A percentile compares a stretch with the other conserved stretches of the same genome.
Evolutionary conservation across 2,113 vertebrate species (phyloP).

Genomic region (Bos javanicus): DNA sequence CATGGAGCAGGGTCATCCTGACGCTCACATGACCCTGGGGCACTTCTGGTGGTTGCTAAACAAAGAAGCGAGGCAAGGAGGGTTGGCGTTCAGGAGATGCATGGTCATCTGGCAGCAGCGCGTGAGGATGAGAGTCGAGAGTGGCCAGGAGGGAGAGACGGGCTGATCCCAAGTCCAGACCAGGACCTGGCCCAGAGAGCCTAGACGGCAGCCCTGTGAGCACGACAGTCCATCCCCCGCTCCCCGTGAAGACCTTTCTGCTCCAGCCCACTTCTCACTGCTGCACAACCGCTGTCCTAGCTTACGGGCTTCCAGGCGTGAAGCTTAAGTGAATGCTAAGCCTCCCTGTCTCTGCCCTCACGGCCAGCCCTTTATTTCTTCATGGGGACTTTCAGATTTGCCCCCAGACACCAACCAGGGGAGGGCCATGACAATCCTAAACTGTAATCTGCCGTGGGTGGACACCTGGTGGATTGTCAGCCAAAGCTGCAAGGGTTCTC

Average conservation of each 20-base stretch:
- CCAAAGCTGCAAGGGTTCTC: neutral
- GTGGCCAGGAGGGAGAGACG: fast-evolving
- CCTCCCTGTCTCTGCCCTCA: neutral
- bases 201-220: neutral
- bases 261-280: neutral
- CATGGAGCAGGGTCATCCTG: too few species aligned
- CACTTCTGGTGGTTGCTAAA: neutral
- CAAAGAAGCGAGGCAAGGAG: neutral
- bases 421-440: neutral
- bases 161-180: neutral
- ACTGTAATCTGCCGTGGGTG: fast-evolving
- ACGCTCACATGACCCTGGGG: neutral
- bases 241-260: neutral
- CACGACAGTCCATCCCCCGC: fast-evolving
- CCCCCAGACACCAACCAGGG: neutral
- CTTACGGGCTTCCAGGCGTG: neutral
- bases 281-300: fast-evolving
- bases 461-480: neutral
- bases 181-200: neutral
- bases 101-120: fast-evolving
- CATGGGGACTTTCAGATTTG: neutral
- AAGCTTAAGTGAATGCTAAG: too few species aligned
- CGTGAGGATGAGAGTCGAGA: neutral
- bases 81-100: fast-evolving
- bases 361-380: neutral